Base-by-base conservation (phyloP, 2,113 vertebrate species). In the Microtus oregoni region DNA sequence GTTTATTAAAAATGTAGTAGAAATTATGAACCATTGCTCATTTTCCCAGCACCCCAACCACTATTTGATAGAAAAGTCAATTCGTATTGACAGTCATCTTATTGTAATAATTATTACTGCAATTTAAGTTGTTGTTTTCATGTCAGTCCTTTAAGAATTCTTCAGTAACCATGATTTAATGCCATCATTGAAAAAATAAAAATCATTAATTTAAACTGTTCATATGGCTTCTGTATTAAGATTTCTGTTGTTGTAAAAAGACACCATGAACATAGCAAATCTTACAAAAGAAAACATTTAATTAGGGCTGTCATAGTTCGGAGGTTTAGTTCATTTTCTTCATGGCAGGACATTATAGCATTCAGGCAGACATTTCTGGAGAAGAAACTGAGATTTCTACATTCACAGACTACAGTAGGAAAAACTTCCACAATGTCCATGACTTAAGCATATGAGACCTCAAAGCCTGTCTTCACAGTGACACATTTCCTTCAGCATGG, bases 11-110 rank as follows among this genome's bases (percentile, higher is more conserved):
- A 65, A 47, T 5, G 65, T 1, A 6, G 3, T 77, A 3, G 1
- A 35, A 79, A 63, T 4, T 47, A 58, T 26, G 76, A 93, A 89
- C 7, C 8, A 93, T 82, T 93, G 5, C 4, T 83, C 30, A 83
- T 63, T 44, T 92, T 86, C 3, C 7, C 13, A 50, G 24, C 50
- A 41, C 0, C 52, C 63, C 30, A 83, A 55, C 5, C 3, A 78
- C 7, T 38, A 61, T 78, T 95, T 88, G 63, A 2, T 50, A 7
- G 41, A 91, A 96, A 95, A 92, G n/a, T 22, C 13, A 88, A 78
- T 81, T 38, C 70, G n/a, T 47, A 4, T 1, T 55, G 65, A 30
- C 2, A 72, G 12, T 63, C 20, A 83, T 4, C 86, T 55, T 94
- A 63, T n/a, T 81, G 1, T 63, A 41, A 85, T 61, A 38, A 41